Percentiles rank a stretch among this genome's conserved stretches.
Conservation (phyloP, 2,797 vertebrate genomes). For the Dallia pectoralis region DNA sequence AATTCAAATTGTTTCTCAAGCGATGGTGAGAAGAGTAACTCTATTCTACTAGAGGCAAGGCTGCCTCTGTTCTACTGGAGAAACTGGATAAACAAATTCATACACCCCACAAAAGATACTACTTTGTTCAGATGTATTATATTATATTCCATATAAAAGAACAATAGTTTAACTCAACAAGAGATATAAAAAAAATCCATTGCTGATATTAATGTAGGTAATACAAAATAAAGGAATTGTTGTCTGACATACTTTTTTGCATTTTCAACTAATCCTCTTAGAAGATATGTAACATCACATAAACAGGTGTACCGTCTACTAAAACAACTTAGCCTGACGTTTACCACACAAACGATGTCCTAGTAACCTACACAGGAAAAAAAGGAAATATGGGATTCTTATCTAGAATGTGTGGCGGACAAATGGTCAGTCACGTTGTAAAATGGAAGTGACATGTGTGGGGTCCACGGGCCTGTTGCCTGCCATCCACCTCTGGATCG, state of each 20-base stretch:
- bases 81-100: too few species aligned
- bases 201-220: not conserved
- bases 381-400: not conserved
- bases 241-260: too few species aligned
- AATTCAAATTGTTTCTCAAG: constrained; percentile 49
- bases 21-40: constrained; percentile 33
- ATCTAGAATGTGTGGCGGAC: constrained; percentile 3
- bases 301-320: not conserved
- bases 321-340: not conserved
- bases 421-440: constrained; percentile 48
- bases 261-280: too few species aligned
- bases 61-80: constrained; percentile 18
- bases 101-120: not conserved
- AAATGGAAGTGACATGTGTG: constrained; percentile 48
- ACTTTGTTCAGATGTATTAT: not conserved
- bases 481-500: constrained; percentile 56
- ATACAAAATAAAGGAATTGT: too few species aligned
- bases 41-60: constrained; percentile 32
- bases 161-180: not conserved
- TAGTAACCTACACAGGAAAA: not conserved
- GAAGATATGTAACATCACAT: not conserved
- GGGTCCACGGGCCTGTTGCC: constrained; percentile 43
- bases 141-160: not conserved
- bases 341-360: not conserved
- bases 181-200: not conserved